Base-by-base conservation (phyloP, 2,888 invertebrate genomes). In the Cepaea hortensis region DNA sequence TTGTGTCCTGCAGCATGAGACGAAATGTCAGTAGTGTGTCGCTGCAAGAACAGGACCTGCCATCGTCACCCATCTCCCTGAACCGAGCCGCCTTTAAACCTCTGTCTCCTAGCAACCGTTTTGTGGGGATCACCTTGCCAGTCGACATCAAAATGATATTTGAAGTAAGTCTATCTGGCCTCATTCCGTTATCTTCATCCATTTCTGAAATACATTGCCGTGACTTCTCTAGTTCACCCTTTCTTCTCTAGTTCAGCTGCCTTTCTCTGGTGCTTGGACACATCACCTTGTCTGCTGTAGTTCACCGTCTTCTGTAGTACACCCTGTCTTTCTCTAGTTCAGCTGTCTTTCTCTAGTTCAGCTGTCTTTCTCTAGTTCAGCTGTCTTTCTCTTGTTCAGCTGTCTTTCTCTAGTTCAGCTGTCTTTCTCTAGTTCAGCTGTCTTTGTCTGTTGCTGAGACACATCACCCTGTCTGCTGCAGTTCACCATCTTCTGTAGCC, bases 81-180 rank as follows among this genome's bases (percentile, higher is more conserved):
- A 89, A 90, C 62, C 87, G 90, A 55, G 88, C 91, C 46, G 90
- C 91, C 68, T 90, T 91, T 79, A 90, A 91, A 77, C 91, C 91
- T 18, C 89, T 91, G 68, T 91, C 91, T 68, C 92, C 91, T 50
- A 87, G 90, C 61, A 92, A 92, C 62, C 92, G 93, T 83, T 94
- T 93, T 89, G 88, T 97, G 95, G 97, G 97, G 48, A 96, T 97
- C 87, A 96, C 96, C 92, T 95, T 97, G 90, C 97, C 97, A 11
- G 95, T 95, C 85, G 96, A 96, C 92, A 95, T 97, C 72, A 95
- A 95, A 88, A 96, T 96, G 92, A 95, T 97, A 87, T 97, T 97
- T 94, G 96, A 96, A 76, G 95, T 95, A 94, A 94, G 81, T 50
- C 20, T 3, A 9, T 4, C 55, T 55, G 55, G 5, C 35, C 15